Evolutionary conservation across 2,888 invertebrate species (phyloP), one percentile per base, ranked within the genome.

Genomic region (Seladonia tumulorum): DNA sequence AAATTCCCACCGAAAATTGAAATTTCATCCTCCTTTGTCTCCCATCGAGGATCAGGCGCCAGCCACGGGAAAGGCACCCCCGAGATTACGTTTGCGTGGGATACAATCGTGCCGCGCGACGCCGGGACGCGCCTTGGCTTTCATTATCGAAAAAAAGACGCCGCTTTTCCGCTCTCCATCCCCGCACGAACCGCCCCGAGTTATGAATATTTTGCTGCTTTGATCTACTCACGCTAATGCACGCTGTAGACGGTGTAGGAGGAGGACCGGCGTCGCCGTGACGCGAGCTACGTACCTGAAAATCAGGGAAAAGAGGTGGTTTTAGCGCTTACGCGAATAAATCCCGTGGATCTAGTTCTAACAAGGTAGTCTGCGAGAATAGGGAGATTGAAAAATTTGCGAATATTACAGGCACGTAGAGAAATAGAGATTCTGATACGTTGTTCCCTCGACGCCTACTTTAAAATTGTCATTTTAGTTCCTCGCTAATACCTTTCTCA

Each of bases 1-100:
- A 88, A 88, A 91, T 90, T 88, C 83, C 84, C 78, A 72, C 83
- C 87, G 83, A 86, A 90, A 92, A 92, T 92, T 92, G 92, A 92
- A 92, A 92, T 90, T 92, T 92, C 88, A 90, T 89, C 91, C 92
- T 86, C 76, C 63, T 85, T 82, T 76, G 82, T 85, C 85, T 76
- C 25, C 73, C 76, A 68, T 57, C 63, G 71, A 14, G 82, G 85
- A 85, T 85, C 75, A 66, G 68, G n/a, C 25, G 16, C 49, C 74
- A 60, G 25, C 73, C 82, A n/a, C 60, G 60, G 18, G 63, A 76
- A 78, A 76, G 16, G 76, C 68, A 81, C 81, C 81, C 77, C 57
- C 73, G 86, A 63, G 86, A 86, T 86, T 86, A 76, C 78, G 75
- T 12, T 66, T 74, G 79, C 79, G 74, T 75, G 82, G 76, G 47